These are phyloP conservation scores for Spilarctia lutea DNA, from an alignment of 2,888 invertebrate genomes.

Conservation along the genomic window DNA sequence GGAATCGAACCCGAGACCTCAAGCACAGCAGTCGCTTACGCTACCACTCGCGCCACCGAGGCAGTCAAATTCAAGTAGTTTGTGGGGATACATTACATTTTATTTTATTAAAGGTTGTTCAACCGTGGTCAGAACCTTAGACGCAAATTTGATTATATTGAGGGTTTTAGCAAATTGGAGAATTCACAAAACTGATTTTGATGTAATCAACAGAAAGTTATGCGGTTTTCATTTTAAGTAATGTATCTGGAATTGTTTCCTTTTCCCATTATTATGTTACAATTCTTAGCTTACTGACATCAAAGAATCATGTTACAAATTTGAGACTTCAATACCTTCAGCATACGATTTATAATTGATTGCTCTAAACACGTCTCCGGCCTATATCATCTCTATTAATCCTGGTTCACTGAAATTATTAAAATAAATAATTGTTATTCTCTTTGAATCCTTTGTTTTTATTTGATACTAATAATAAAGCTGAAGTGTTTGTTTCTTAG, in stretches of 20 bases:
- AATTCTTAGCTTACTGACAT: not conserved
- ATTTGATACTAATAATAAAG: too few relatives aligned
- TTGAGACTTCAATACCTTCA: not conserved
- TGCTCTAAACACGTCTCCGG: too few relatives aligned
- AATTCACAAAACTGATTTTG: not conserved
- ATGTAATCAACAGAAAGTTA: not conserved
- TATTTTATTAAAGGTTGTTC: constrained; percentile 3
- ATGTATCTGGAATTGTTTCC: not conserved
- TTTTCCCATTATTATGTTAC: not conserved
- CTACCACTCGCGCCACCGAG: too few relatives aligned
- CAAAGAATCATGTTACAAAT: not conserved
- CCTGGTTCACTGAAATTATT: too few relatives aligned
- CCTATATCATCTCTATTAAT: too few relatives aligned
- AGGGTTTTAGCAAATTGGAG: not conserved
- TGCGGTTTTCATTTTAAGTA: not conserved
- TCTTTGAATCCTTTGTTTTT: too few relatives aligned
- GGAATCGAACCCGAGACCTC: too few relatives aligned
- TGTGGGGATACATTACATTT: constrained; percentile 1
- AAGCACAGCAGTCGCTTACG: too few relatives aligned
- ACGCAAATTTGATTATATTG: not conserved
- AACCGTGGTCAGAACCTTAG: not conserved
- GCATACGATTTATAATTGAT: too few relatives aligned
- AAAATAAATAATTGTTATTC: too few relatives aligned
- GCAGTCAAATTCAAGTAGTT: too few relatives aligned
- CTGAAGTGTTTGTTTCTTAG: too few relatives aligned